Base-by-base conservation (phyloP, 2,797 vertebrate species). In the Fringilla coelebs region DNA sequence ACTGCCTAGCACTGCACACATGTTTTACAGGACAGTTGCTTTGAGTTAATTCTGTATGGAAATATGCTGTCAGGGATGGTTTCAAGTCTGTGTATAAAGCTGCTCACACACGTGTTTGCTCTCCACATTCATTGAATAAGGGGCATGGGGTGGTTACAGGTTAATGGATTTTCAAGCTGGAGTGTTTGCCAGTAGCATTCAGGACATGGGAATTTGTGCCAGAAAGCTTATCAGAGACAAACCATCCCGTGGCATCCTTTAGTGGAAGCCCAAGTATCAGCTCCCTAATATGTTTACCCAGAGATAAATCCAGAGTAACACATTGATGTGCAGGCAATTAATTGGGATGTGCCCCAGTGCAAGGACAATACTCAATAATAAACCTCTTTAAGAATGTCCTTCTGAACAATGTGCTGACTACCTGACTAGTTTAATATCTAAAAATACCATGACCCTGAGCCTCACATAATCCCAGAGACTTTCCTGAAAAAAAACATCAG, bases 151-250 rank as follows among this genome's bases (percentile, higher is more conserved):
- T 54, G 25, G 34, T 63, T 88, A 89, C 71, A 96, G 77, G 89
- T 88, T 96, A 94, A 94, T 91, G 95, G 88, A 82, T 96, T 88
- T 97, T 96, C 94, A 95, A 94, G 91, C 67, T 96, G 88, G 88
- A 88, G 41, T 82, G 71, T 91, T 94, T 94, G 74, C 55, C 83
- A 74, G 67, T 61, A 91, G 85, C 67, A 77, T 55, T 90, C 49
- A 82, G 63, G 60, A 88, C 67, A 52, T 72, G 63, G 88, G 80
- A 91, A 96, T 91, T 85, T 84, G 68, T 83, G 34, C 71, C 83
- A 94, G 89, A 91, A 93, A 54, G 48, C 61, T 94, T 91, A 94
- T 83, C 92, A 71, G 83, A 84, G 52, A 65, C 71, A 93, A 89
- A 84, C 71, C 55, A 76, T 43, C 17, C 67, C 3, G 0, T 67